Conservation (phyloP, 2,888 invertebrate genomes). For the Reticulitermes lucifugus region DNA sequence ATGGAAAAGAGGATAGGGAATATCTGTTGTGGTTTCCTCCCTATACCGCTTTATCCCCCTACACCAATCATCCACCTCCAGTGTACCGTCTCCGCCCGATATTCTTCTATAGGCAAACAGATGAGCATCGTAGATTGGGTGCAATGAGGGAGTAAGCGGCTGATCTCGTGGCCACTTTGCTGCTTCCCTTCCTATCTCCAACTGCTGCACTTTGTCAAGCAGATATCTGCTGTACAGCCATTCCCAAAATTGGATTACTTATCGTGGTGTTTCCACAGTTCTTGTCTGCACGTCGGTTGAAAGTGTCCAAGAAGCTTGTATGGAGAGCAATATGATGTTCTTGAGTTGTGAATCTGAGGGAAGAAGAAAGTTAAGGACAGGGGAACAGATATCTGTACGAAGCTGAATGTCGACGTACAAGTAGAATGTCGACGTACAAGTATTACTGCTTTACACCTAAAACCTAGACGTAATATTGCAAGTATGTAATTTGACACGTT, state of each 20-base stretch:
- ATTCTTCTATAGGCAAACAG: constrained; percentile 17
- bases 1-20: constrained; percentile 16
- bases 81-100: neutral
- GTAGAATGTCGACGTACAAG: too few relatives aligned
- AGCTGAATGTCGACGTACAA: too few relatives aligned
- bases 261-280: too few relatives aligned
- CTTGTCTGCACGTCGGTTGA: too few relatives aligned
- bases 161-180: neutral
- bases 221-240: neutral
- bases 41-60: neutral
- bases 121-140: constrained; percentile 33
- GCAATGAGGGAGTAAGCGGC: constrained; percentile 24
- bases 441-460: too few relatives aligned
- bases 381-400: too few relatives aligned
- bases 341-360: too few relatives aligned
- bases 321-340: too few relatives aligned
- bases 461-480: too few relatives aligned
- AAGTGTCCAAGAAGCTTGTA: too few relatives aligned
- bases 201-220: neutral
- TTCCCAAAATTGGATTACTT: neutral
- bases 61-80: neutral
- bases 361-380: too few relatives aligned
- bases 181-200: neutral
- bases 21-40: constrained; percentile 3
- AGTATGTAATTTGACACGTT: too few relatives aligned